Evolutionary conservation across 2,888 invertebrate species (phyloP).

Genomic region (Platycnemis pennipes): DNA sequence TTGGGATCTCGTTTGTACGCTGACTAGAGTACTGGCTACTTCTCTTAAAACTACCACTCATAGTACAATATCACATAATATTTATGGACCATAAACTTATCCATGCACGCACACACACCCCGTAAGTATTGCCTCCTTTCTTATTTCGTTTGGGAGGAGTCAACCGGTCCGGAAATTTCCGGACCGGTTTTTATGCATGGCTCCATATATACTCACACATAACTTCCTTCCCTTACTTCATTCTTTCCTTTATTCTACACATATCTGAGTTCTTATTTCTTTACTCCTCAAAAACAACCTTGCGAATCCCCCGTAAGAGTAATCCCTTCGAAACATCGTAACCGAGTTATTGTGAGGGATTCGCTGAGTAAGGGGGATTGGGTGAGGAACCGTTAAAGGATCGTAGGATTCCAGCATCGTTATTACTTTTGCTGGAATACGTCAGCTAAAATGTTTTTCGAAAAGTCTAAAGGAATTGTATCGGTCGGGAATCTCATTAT

Average conservation of each 20-base stretch:
- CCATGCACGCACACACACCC: no score
- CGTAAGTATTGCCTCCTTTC: no score
- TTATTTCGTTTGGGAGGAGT: no score
- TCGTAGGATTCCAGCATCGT: not conserved
- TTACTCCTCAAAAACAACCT: not conserved
- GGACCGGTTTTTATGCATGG: no score
- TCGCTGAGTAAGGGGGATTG: not conserved
- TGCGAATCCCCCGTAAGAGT: not conserved
- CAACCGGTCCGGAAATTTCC: no score
- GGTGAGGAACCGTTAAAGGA: not conserved
- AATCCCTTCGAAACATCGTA: not conserved
- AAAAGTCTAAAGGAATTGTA: not conserved
- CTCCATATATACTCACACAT: no score
- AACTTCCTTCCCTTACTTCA: not conserved
- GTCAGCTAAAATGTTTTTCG: not conserved
- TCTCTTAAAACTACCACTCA: no score
- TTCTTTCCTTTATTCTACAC: not conserved
- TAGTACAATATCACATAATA: no score
- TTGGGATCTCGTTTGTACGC: no score
- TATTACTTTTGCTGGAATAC: not conserved
- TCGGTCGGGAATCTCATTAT: not conserved
- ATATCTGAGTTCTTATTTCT: not conserved
- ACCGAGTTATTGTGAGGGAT: not conserved
- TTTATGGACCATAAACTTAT: no score
- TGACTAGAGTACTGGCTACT: no score